Evolutionary conservation across 2,888 invertebrate genomes (phyloP), one percentile per base, ranked within the genome.

Genomic region (Dascillus cervinus): DNA sequence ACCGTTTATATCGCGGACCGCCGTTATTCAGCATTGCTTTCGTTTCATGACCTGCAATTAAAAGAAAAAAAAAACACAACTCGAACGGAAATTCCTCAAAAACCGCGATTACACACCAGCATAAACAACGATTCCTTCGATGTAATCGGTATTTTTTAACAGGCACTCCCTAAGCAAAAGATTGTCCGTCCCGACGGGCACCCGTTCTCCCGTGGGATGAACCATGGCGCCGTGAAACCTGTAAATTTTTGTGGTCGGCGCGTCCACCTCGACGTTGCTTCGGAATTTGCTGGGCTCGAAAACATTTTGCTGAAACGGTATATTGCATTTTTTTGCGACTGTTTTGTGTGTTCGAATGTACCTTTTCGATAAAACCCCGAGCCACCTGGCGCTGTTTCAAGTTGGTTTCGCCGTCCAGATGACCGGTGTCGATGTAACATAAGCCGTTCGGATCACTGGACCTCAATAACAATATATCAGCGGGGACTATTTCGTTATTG

Each of bases 11-110:
- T 46, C 94, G 76, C 36, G 94, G 94, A 22, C 94, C 91, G 45
- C 91, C 89, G 65, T 95, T 96, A 66, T 96, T 97, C 41, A 96
- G 74, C 90, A 96, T 90, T 10, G 95, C 90, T 68, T 97, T 97
- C 9, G 95, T 95, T 70, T 97, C 96, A 64, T 91, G 91, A 35
- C 96, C 89, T 74, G 62, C 15, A 59, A 53, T 34, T 9, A 12
- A 9, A 13, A 30, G 4, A 15, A n/a, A 24, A 8, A 17, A 17
- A 17, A 4, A 17, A 17, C 8, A 17, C 17, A 6, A 17, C 4
- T 17, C 4, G 8, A 17, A 17, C 17, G 8, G 8, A 17, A 17
- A 17, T 17, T 4, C 17, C 17, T 17, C 4, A 17, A 17, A 17
- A 6, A 6, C 17, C 17, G n/a, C n/a, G n/a, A n/a, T 22, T 29